phyloP scores from a whole-genome alignment of 2,888 invertebrate species.

The Galerucella pusilla region DNA sequence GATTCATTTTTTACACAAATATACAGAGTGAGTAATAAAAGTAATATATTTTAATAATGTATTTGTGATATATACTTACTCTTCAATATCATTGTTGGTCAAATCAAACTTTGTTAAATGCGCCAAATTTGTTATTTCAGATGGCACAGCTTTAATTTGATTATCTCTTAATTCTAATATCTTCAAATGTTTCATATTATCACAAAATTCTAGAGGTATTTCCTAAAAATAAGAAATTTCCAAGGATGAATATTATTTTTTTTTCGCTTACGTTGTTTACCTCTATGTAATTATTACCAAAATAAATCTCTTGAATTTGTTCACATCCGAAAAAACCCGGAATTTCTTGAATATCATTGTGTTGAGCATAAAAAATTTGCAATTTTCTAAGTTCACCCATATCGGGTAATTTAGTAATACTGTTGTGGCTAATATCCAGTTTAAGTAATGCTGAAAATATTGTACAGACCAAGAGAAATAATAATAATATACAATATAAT shows the following conservation, averaged over 20 bases:
- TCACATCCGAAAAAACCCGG: constrained; percentile 83
- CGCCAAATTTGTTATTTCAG: constrained; percentile 80
- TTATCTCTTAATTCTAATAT: constrained; percentile 86
- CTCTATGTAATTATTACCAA: constrained; percentile 85
- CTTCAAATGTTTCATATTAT: constrained; percentile 77
- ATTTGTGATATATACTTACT: constrained; percentile 52
- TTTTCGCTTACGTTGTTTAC: constrained; percentile 62
- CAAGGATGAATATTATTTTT: constrained; percentile 2
- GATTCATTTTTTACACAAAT: background rate
- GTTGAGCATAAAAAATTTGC: constrained; percentile 80
- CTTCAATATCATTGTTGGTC: constrained; percentile 76
- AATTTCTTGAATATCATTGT: constrained; percentile 81
- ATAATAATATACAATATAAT: background rate
- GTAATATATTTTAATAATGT: background rate
- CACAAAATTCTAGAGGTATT: constrained; percentile 77
- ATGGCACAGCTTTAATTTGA: constrained; percentile 79
- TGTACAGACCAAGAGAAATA: background rate
- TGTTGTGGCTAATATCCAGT: constrained; percentile 80
- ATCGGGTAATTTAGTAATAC: constrained; percentile 72
- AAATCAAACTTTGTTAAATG: constrained; percentile 85
- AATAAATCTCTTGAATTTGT: constrained; percentile 81
- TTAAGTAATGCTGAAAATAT: constrained; percentile 72
- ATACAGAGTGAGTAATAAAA: background rate
- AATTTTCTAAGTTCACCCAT: constrained; percentile 80
- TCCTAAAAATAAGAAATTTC: constrained; percentile 66